These are phyloP conservation scores for Eudasyphora cyanicolor DNA, from an alignment of 2,888 invertebrate species.

Conservation along the genomic window DNA sequence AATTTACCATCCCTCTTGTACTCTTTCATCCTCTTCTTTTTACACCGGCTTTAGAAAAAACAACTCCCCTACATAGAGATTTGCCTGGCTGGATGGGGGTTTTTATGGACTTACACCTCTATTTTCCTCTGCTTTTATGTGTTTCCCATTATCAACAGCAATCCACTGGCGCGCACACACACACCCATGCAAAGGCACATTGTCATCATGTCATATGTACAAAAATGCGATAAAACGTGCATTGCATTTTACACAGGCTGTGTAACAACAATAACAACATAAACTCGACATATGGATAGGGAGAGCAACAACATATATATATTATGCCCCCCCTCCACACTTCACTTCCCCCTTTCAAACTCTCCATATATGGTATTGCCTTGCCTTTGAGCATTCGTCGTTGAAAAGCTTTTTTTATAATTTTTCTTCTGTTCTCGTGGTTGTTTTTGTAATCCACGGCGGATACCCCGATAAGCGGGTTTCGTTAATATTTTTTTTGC, in stretches of 20 bases:
- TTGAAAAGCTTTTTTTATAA: neutral
- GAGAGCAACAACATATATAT: neutral
- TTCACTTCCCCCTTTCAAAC: neutral
- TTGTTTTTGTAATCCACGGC: constrained; percentile 44
- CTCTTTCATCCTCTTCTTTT: neutral
- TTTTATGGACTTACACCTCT: neutral
- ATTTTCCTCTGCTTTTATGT: neutral
- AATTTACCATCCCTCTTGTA: neutral
- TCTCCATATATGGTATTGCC: neutral
- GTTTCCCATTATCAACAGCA: constrained; percentile 1
- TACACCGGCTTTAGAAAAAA: constrained; percentile 6
- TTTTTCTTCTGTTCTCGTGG: constrained; percentile 17
- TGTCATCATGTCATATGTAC: neutral
- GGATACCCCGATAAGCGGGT: constrained; percentile 52
- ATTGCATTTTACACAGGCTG: constrained; percentile 46
- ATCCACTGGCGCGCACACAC: neutral
- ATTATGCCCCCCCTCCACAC: neutral
- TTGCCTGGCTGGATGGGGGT: too few relatives aligned
- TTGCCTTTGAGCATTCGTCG: neutral
- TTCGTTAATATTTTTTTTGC: constrained; percentile 23
- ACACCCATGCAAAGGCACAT: neutral
- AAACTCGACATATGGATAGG: constrained; percentile 15
- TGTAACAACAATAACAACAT: neutral
- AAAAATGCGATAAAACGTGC: constrained; percentile 56
- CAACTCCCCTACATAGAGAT: constrained; percentile 11